Base-by-base conservation (phyloP, 2,888 invertebrate genomes). In the Tuta absoluta region DNA sequence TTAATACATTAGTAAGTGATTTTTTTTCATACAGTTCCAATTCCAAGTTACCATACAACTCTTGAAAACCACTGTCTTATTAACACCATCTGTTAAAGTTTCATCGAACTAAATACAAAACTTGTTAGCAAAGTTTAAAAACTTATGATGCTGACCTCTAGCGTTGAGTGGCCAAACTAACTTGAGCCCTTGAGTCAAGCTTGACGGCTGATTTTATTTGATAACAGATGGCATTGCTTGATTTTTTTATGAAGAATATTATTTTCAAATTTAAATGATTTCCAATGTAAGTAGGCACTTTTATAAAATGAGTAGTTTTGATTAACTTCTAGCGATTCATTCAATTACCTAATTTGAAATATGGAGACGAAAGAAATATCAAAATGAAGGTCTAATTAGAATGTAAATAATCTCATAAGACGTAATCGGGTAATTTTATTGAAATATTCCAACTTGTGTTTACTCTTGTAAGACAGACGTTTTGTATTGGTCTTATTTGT, bases 61-160 rank as follows among this genome's bases (percentile, higher is more conserved):
- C n/a, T n/a, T n/a, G n/a, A 17, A 23, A 23, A 51, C 7, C 17
- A 17, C 28, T 24, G 28, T 56, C 33, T 17, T 17, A 28, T 19
- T 17, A 14, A 76, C 87, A 81, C 89, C 91, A 88, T 86, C 91
- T 91, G 74, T 80, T 72, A 73, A 74, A 73, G 68, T 65, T 68
- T 63, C 19, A 37, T 65, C 64, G 81, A 87, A 90, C 87, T 86
- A 86, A 80, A 74, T 79, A 72, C 74, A 75, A 68, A 78, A 76
- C 74, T 77, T 73, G 72, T 76, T 73, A 75, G 72, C 72, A 59
- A n/a, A 78, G 74, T 81, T 81, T 80, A 70, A 73, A 79, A 79
- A 75, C 69, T 74, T 65, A 61, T 67, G 68, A 73, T 72, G 69
- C 81, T 85, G 91, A 86, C 91, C 87, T 87, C 91, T 90, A 72